Evolutionary conservation across 2,113 vertebrate species (phyloP).

Genomic region (Halichoerus grypus): DNA sequence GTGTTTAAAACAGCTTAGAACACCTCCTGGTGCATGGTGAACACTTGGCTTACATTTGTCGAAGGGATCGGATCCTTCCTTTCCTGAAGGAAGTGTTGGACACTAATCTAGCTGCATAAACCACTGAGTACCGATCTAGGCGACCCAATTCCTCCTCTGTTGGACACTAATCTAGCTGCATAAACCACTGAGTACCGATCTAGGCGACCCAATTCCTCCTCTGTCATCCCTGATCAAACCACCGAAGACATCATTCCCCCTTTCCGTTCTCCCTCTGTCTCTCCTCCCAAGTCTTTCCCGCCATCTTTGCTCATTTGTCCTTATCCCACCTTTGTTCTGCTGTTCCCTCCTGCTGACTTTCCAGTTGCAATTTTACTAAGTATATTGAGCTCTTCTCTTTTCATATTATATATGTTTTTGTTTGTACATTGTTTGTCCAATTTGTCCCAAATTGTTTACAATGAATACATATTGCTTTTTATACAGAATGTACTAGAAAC

Average conservation of each 20-base stretch:
- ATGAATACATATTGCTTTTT: neutral
- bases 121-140: neutral
- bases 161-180: neutral
- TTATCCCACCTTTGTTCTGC: neutral
- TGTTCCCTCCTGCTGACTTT: neutral
- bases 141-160: neutral
- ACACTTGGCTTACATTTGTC: neutral
- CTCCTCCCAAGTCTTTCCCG: neutral
- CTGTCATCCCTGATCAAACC: rapidly evolving
- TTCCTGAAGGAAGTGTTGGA: too few species aligned
- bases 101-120: neutral
- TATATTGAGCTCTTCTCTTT: neutral
- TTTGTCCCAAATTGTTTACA: neutral
- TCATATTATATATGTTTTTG: neutral
- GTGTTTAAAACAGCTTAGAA: neutral
- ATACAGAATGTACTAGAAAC: neutral
- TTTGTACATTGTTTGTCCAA: neutral
- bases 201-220: neutral
- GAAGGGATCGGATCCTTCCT: neutral
- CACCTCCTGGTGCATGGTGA: neutral
- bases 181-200: neutral
- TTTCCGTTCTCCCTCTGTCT: neutral
- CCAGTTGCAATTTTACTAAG: neutral
- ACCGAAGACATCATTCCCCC: neutral
- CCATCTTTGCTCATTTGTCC: neutral